Evolutionary conservation across 1,140 invertebrate species (phyloP), one percentile per base, ranked within the genome.

Genomic region (Drosophila suzukii): DNA sequence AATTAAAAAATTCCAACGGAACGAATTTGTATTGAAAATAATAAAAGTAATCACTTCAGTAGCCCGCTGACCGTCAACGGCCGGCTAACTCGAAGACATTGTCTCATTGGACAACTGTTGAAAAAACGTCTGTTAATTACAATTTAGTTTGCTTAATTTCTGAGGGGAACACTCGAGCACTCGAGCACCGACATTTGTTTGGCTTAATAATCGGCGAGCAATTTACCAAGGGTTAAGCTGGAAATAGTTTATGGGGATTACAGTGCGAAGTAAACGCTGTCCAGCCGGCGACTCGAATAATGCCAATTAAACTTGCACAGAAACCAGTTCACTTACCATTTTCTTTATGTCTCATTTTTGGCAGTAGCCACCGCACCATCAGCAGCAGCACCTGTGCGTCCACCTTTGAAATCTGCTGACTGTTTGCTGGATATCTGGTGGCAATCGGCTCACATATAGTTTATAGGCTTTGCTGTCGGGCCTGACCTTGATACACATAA

Each of bases 401-500:
- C 75, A 57, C 61, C 73, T 63, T 76, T 59, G 58, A 75, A 76
- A 76, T 76, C 55, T 76, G 73, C 73, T 76, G 73, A 76, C 72
- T 65, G 41, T 75, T 44, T 47, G 46, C 32, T 59, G 57, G 44
- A 59, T 59, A 36, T 39, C 39, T 44, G 61, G 61, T 46, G 61
- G 61, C 61, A 63, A 39, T 61, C 61, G 60, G 58, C 55, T 86
- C 71, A 70, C 68, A 74, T 74, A 85, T 73, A 86, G 71, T 83
- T 51, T 81, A 72, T 88, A 84, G 84, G 84, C 84, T 77, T 80
- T 88, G 78, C 53, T 78, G 67, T 58, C 61, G 62, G 79, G 75
- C 66, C 66, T 74, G 84, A 88, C 84, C 84, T 89, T 88, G 84
- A 84, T 88, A 88, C 57, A 88, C 80, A 78, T 88, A 78, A 68